phyloP scores from a whole-genome alignment of 1,140 invertebrate species.

The Ceratitis capitata region DNA sequence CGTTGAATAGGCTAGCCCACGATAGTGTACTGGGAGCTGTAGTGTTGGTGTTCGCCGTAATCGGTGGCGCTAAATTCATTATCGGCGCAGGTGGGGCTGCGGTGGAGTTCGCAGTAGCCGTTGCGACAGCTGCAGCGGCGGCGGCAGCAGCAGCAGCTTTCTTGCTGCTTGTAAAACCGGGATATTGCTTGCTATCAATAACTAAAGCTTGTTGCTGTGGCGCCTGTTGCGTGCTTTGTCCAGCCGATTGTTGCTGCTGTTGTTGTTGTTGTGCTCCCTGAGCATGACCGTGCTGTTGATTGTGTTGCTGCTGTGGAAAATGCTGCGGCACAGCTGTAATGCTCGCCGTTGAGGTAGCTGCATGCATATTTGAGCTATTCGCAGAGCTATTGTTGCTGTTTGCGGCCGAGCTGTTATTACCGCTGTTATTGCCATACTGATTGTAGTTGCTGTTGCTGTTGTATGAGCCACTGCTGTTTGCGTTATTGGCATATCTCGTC shows the following conservation, averaged over 20 bases:
- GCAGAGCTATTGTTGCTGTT: slow-evolving; percentile 31
- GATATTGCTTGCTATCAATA: slow-evolving; percentile 44
- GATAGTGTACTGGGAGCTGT: slow-evolving; percentile 16
- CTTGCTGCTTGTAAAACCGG: slow-evolving; percentile 39
- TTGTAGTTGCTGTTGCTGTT: slow-evolving; percentile 19
- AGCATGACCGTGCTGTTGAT: no score
- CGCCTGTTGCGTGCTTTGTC: neutral
- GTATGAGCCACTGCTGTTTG: slow-evolving; percentile 22
- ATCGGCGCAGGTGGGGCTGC: slow-evolving; percentile 40
- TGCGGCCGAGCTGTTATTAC: neutral
- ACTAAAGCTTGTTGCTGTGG: neutral
- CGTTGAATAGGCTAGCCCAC: slow-evolving; percentile 42
- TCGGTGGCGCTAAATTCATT: slow-evolving; percentile 44
- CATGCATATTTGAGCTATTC: slow-evolving; percentile 41
- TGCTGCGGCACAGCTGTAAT: slow-evolving; percentile 59
- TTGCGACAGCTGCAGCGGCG: slow-evolving; percentile 40
- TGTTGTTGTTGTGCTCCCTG: slow-evolving; percentile 47
- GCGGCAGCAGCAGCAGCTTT: slow-evolving; percentile 9
- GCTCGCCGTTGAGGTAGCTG: slow-evolving; percentile 62
- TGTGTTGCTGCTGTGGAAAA: slow-evolving; percentile 53
- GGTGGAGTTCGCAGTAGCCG: slow-evolving; percentile 41
- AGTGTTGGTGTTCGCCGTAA: slow-evolving; percentile 37
- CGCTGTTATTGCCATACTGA: slow-evolving; percentile 38
- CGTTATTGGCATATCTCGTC: slow-evolving; percentile 11
- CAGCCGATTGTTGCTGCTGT: slow-evolving; percentile 35